Base-by-base conservation (phyloP, 2,888 invertebrate species). In the Diarsia mendica region DNA sequence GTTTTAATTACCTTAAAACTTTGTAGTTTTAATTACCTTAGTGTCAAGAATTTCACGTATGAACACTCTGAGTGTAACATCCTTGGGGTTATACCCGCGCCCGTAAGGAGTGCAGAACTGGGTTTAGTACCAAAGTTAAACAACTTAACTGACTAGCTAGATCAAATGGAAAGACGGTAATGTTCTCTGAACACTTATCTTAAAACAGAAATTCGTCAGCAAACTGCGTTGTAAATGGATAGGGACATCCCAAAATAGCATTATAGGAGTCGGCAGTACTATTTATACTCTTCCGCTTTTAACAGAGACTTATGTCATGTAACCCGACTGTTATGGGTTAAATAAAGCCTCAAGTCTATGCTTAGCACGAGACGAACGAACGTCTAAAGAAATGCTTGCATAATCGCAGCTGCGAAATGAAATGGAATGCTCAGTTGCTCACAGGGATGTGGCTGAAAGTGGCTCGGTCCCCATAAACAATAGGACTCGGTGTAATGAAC, bases 401-500 rank as follows among this genome's bases (percentile, higher is more conserved):
- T 73, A 77, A 83, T 70, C 18, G 53, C 11, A 76, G 64, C 60
- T 58, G 82, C 71, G 23, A 66, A 82, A 83, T 78, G 70, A 72
- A 85, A 85, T 66, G 82, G 71, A 77, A 77, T 71, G 65, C 70
- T 28, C 60, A 33, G 28, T 18, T 33, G 28, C 58, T 60, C 58
- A 15, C 28, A 66, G 69, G 48, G 44, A 66, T 51, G n/a, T 15
- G 44, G 46, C 79, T 73, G 72, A 53, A 70, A 78, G 86, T 85
- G 79, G 64, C 68, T 66, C 58, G 53, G 46, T 70, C 70, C 48
- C 86, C 73, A 83, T 83, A 78, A 83, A 83, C 83, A 83, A 83
- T 83, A 64, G 79, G 71, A 39, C 53, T 39, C 49, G 55, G 79
- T 85, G 79, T 83, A 83, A 83, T 83, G 86, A 85, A 85, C 79